phyloP scores from a whole-genome alignment of 1,140 invertebrate genomes.

The Drosophila truncata region DNA sequence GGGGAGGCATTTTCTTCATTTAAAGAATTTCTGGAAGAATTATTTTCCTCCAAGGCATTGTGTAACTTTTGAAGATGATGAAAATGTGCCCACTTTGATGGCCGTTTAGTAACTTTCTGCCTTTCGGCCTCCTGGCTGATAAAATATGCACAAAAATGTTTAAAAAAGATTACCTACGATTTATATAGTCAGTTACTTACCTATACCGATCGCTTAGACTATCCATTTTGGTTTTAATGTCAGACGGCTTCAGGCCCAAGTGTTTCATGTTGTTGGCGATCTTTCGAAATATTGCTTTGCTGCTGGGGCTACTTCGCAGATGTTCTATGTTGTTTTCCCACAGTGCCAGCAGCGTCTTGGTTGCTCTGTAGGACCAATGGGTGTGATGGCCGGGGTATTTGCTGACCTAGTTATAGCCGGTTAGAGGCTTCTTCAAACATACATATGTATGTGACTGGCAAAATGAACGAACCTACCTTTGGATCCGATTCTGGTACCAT shows the following conservation, averaged over 20 bases:
- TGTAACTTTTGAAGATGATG: background rate
- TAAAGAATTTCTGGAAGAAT: background rate
- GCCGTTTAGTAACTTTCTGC: background rate
- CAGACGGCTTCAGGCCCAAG: conserved; percentile 21
- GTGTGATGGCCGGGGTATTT: background rate
- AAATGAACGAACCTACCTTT: background rate
- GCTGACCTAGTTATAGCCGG: background rate
- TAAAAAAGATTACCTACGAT: background rate
- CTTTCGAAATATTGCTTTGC: conserved; percentile 26
- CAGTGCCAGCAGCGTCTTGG: conserved; percentile 29
- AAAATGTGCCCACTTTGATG: background rate
- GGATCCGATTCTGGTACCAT: background rate
- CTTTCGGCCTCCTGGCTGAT: background rate
- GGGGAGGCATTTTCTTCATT: background rate
- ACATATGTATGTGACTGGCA: background rate
- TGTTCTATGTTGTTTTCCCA: conserved; percentile 33
- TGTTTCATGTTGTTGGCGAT: conserved; percentile 35
- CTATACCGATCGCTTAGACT: conserved; percentile 40
- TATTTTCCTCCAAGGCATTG: background rate
- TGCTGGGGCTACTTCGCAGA: background rate
- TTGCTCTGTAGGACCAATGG: conserved; percentile 37
- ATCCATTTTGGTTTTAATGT: conserved; percentile 56
- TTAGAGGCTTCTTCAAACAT: background rate
- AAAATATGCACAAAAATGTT: background rate
- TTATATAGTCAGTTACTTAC: conserved; percentile 1